Evolutionary conservation across 2,113 vertebrate species (phyloP).

Genomic region (Tachuris rubrigastra): DNA sequence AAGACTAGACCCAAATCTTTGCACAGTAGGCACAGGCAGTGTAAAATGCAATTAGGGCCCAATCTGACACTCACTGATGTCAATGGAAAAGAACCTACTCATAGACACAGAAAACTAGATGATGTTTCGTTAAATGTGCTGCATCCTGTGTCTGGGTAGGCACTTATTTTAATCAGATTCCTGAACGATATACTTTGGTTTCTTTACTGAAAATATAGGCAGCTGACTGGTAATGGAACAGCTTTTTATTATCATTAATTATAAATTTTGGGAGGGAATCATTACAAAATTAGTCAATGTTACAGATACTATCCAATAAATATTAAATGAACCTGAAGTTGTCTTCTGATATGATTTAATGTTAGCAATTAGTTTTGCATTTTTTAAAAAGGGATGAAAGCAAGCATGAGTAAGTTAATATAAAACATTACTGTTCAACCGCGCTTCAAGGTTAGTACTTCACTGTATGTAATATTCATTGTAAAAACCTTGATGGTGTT

Average conservation of each 20-base stretch:
- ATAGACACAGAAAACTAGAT: background rate
- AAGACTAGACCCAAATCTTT: background rate
- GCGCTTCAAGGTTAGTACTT: constrained; percentile 47
- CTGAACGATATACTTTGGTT: background rate
- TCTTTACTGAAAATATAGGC: background rate
- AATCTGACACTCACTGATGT: background rate
- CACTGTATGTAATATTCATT: constrained; percentile 33
- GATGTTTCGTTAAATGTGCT: background rate
- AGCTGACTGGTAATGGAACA: background rate
- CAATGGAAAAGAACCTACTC: background rate
- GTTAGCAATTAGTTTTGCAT: constrained; percentile 59
- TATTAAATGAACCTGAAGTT: constrained; percentile 58
- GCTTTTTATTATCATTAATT: constrained; percentile 19
- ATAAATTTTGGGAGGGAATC: constrained; percentile 29
- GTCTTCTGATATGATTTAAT: constrained; percentile 44
- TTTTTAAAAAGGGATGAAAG: constrained; percentile 47
- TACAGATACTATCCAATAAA: constrained; percentile 35
- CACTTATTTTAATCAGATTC: background rate
- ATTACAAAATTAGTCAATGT: constrained; percentile 37
- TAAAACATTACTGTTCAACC: constrained; percentile 35
- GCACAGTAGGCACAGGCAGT: background rate
- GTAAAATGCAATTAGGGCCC: background rate
- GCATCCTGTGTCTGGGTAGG: background rate
- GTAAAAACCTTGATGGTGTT: constrained; percentile 21
- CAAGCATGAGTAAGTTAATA: constrained; percentile 45